Conservation (phyloP, 2,888 invertebrate species). For the Psylliodes chrysocephalus region DNA sequence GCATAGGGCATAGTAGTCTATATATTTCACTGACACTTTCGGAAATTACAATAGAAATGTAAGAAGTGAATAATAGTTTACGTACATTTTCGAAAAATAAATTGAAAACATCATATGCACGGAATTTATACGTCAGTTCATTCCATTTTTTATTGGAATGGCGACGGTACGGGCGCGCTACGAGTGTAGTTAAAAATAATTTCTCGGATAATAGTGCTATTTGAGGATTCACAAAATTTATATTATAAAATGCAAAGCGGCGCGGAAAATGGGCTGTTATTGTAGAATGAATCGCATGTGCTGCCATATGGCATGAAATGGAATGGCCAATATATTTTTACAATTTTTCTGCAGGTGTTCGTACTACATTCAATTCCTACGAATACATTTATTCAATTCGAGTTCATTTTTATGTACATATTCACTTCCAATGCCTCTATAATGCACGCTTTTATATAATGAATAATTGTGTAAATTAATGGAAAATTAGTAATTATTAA, state of each 20-base stretch:
- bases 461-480: too few relatives aligned
- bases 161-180: constrained; percentile 30
- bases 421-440: too few relatives aligned
- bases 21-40: too few relatives aligned
- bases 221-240: constrained; percentile 39
- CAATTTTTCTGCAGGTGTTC: constrained; percentile 36
- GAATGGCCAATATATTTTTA: constrained; percentile 42
- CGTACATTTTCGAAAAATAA: constrained; percentile 15
- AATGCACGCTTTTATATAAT: too few relatives aligned
- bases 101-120: constrained; percentile 33
- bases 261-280: constrained; percentile 41
- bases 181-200: constrained; percentile 38
- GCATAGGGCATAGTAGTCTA: too few relatives aligned
- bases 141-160: constrained; percentile 34
- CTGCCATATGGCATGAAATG: constrained; percentile 37
- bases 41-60: constrained; percentile 20
- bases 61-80: constrained; percentile 3
- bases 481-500: too few relatives aligned
- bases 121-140: constrained; percentile 48
- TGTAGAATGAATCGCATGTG: constrained; percentile 44
- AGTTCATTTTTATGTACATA: not conserved
- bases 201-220: constrained; percentile 39
- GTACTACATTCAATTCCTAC: constrained; percentile 22
- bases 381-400: constrained; percentile 15
- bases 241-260: constrained; percentile 40